Base-by-base conservation (phyloP, 2,888 invertebrate species). In the Amiota mariae region DNA sequence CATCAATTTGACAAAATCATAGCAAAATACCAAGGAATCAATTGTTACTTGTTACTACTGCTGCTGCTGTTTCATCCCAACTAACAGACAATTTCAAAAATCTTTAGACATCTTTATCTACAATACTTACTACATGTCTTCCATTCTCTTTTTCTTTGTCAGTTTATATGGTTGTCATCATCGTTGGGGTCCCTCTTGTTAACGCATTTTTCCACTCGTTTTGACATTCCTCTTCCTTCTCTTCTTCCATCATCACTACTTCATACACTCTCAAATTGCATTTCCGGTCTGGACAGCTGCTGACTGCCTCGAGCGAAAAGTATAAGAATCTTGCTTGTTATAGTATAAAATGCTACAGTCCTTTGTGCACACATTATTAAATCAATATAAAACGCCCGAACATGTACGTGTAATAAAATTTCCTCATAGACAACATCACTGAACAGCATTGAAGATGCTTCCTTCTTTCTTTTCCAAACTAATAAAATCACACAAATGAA, bases 261-360 rank as follows among this genome's bases (percentile, higher is more conserved):
- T 56, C 63, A 36, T 47, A 46, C 67, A 56, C 46, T 61, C 56
- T 70, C 77, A 88, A 87, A 87, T 87, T 87, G 87, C 87, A 87
- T 87, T 87, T 88, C 82, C 88, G 81, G 77, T 78, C 75, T 77
- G 78, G 82, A 78, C 77, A 80, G 54, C 54, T 54, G 54, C 54
- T 13, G n/a, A 54, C 56, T 13, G 72, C 47, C 20, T 61, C 57
- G 12, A 67, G 68, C 46, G 68, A 2, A 61, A 46, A 70, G 13
- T 54, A 54, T 15, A 15, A 54, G 13, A 15, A 15, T 15, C 54
- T 54, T 15, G 54, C 1, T 13, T 54, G 13, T 10, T n/a, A n/a
- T 54, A 54, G 13, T 10, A 54, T 54, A 54, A 12, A n/a, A 54
- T n/a, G 12, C 54, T 8, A 36, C 36, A n/a, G 13, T 48, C 15